Percentiles rank a stretch among this genome's conserved stretches.
phyloP scores from a whole-genome alignment of 2,113 vertebrate species.

The Boulengeromyrus knoepffleri region DNA sequence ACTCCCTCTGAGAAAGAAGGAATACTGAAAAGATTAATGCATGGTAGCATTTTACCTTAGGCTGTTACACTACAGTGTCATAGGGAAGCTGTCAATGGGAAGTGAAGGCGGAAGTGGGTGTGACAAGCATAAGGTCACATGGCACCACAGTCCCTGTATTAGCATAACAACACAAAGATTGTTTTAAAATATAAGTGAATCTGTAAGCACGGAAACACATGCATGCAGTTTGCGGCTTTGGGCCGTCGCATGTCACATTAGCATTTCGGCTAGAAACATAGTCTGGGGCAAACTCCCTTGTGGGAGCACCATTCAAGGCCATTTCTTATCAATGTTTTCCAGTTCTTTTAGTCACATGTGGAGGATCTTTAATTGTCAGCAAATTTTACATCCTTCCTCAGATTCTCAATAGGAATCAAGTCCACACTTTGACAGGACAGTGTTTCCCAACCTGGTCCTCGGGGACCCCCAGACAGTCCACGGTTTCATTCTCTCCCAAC shows the following conservation, averaged over 20 bases:
- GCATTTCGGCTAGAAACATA: neutral
- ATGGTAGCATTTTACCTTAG: neutral
- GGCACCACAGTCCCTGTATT: neutral
- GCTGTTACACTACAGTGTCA: neutral
- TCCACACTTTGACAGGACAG: neutral
- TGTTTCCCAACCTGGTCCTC: neutral
- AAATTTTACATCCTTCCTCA: neutral
- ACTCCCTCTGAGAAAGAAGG: constrained; percentile 33
- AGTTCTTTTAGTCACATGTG: neutral
- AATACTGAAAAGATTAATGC: neutral
- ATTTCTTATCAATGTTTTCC: neutral
- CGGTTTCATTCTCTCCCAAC: neutral
- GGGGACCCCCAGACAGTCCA: neutral
- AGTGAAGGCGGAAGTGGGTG: neutral
- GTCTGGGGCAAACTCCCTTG: neutral
- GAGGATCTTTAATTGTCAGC: neutral
- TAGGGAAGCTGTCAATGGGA: neutral
- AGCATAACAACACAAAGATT: neutral
- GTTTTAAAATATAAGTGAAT: neutral
- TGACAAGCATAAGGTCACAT: neutral
- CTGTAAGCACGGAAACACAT: neutral
- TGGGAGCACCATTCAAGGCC: neutral
- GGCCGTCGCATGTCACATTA: neutral
- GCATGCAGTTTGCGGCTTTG: neutral
- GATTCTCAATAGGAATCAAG: neutral